Evolutionary conservation across 2,113 vertebrate species (phyloP).

Genomic region (Sterrhoptilus dennistouni): DNA sequence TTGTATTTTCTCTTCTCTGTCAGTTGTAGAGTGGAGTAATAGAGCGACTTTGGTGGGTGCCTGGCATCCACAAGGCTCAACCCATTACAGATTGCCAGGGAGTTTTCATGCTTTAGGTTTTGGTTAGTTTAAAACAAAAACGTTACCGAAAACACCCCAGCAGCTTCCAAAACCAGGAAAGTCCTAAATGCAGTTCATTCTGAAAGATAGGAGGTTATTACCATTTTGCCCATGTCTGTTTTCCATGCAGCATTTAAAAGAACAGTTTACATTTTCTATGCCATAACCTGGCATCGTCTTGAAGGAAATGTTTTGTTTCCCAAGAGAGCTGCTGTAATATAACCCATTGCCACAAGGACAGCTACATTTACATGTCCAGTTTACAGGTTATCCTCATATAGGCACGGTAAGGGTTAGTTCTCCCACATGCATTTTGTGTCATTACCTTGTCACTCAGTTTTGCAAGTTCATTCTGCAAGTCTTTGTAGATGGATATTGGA

Average conservation of each 20-base stretch:
- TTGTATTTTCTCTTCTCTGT: not conserved
- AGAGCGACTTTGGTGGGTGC: not conserved
- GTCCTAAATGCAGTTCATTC: not conserved
- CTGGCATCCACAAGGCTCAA: not conserved
- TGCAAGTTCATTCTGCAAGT: not conserved
- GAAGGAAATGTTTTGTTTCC: not conserved
- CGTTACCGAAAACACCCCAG: not conserved
- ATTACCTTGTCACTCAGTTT: not conserved
- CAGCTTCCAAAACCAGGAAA: not conserved
- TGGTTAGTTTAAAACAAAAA: not conserved
- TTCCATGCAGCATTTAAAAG: not conserved
- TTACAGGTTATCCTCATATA: not conserved
- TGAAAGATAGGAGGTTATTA: not conserved
- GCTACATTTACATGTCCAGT: not conserved
- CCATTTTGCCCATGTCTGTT: not conserved
- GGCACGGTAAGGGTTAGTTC: not conserved
- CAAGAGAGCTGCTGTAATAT: not conserved
- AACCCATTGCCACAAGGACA: not conserved
- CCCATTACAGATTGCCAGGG: not conserved
- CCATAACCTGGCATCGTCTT: not conserved
- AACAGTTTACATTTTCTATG: not conserved
- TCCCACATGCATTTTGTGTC: not conserved
- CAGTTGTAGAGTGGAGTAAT: not conserved
- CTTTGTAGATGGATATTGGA: fast-evolving
- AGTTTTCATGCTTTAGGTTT: not conserved